Percentiles rank a stretch among this genome's conserved stretches.
Conservation (phyloP, 2,888 invertebrate species). For the Iphiclides podalirius region DNA sequence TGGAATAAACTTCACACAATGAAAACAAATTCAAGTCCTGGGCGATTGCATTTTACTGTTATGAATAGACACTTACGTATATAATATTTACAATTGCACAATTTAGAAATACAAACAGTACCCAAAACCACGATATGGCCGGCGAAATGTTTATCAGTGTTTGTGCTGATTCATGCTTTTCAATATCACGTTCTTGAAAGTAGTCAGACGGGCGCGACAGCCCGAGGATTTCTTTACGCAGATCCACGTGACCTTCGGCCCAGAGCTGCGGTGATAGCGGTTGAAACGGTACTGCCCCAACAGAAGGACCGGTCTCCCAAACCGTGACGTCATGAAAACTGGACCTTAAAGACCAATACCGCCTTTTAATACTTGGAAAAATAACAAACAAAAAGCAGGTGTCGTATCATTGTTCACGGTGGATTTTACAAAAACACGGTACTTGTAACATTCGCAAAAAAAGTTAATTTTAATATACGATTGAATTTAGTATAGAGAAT, state of each 20-base stretch:
- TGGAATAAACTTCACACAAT: no score
- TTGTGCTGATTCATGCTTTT: conserved; percentile 16
- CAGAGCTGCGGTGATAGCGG: background rate
- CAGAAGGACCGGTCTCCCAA: conserved; percentile 8
- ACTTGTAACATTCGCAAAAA: no score
- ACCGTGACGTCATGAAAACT: conserved; percentile 24
- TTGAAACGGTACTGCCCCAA: conserved; percentile 3
- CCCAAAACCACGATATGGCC: background rate
- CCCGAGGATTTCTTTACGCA: conserved; percentile 8
- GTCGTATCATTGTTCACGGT: no score
- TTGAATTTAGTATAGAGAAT: no score
- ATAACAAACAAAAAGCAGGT: no score
- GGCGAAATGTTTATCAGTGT: no score
- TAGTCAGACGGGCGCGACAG: conserved; percentile 11
- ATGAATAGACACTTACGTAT: no score
- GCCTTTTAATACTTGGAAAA: background rate
- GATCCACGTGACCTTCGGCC: conserved; percentile 7
- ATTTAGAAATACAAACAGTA: background rate
- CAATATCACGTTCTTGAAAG: background rate
- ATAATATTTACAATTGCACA: no score
- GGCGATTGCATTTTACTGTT: no score
- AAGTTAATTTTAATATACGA: no score
- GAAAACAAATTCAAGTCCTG: no score
- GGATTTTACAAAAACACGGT: no score
- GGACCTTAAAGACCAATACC: conserved; percentile 21